Percentiles rank a stretch among this genome's conserved stretches.
Evolutionary conservation across 2,797 vertebrate species (phyloP).

Genomic region (Rhinatrema bivittatum): DNA sequence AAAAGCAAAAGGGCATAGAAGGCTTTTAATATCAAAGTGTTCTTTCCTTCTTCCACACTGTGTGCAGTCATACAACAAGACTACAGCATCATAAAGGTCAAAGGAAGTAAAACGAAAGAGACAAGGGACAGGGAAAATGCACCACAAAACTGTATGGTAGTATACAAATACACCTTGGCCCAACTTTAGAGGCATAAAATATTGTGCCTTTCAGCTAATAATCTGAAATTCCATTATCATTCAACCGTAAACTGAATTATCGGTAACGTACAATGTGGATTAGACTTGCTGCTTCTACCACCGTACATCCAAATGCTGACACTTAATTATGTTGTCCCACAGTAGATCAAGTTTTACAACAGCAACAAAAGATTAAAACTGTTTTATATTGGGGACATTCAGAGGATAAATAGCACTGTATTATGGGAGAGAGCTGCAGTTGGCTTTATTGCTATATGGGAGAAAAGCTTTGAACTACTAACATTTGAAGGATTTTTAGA

Average conservation of each 20-base stretch:
- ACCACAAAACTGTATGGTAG: not conserved
- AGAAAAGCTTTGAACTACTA: conserved; percentile 42
- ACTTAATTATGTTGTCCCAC: conserved; percentile 57
- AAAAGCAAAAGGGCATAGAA: conserved; percentile 7
- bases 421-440: conserved; percentile 28
- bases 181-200: conserved; percentile 26
- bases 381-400: conserved; percentile 46
- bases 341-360: conserved; percentile 62
- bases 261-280: conserved; percentile 41
- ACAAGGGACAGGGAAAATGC: not conserved
- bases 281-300: conserved; percentile 31
- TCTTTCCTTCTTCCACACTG: conserved; percentile 30
- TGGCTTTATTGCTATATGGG: conserved; percentile 40
- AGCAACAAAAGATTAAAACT: conserved; percentile 57
- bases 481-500: conserved; percentile 37
- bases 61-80: not conserved
- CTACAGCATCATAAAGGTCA: not conserved
- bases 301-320: conserved; percentile 48
- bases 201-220: conserved; percentile 33
- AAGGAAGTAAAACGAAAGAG: conserved; percentile 7
- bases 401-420: conserved; percentile 44
- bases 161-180: not conserved
- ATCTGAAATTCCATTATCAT: conserved; percentile 49
- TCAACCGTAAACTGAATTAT: conserved; percentile 47
- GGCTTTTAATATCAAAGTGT: conserved; percentile 6